Evolutionary conservation across 1,140 invertebrate species (phyloP).

Genomic region (Chlorops oryzae): DNA sequence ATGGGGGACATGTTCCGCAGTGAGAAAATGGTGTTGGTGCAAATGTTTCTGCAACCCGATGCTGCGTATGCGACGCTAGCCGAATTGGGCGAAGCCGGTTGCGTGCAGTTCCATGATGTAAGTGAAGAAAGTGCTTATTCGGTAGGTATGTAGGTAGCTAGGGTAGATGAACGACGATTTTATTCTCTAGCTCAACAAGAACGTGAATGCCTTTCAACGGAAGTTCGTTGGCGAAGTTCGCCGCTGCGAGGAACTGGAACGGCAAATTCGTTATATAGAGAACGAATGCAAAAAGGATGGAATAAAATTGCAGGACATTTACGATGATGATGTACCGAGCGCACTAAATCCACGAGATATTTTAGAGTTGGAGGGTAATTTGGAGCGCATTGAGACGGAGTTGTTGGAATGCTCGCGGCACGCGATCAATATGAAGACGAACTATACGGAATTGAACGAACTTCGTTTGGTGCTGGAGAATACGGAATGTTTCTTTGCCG

Average conservation of each 20-base stretch:
- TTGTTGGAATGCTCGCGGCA: conserved; percentile 89
- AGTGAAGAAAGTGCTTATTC: conserved; percentile 43
- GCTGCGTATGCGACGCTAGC: conserved; percentile 84
- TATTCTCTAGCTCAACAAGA: conserved; percentile 60
- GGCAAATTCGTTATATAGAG: conserved; percentile 78
- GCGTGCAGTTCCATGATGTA: conserved; percentile 86
- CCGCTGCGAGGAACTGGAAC: conserved; percentile 79
- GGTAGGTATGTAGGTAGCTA: background rate
- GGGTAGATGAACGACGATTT: background rate
- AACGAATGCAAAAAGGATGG: conserved; percentile 80
- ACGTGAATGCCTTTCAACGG: conserved; percentile 74
- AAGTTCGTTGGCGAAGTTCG: conserved; percentile 80
- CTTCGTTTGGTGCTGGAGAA: conserved; percentile 88
- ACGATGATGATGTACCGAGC: conserved; percentile 71
- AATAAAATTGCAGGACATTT: conserved; percentile 64
- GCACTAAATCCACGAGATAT: conserved; percentile 94
- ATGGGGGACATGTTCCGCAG: conserved; percentile 77
- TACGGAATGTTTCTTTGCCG: conserved; percentile 59
- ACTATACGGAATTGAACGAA: conserved; percentile 89
- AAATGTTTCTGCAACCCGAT: conserved; percentile 84
- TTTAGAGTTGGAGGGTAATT: conserved; percentile 70
- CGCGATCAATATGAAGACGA: conserved; percentile 87
- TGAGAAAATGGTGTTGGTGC: conserved; percentile 78
- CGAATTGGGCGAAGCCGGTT: conserved; percentile 78
- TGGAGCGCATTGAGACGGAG: conserved; percentile 90